Base-by-base conservation (phyloP, 2,797 vertebrate species). In the Cheirogaleus major region DNA sequence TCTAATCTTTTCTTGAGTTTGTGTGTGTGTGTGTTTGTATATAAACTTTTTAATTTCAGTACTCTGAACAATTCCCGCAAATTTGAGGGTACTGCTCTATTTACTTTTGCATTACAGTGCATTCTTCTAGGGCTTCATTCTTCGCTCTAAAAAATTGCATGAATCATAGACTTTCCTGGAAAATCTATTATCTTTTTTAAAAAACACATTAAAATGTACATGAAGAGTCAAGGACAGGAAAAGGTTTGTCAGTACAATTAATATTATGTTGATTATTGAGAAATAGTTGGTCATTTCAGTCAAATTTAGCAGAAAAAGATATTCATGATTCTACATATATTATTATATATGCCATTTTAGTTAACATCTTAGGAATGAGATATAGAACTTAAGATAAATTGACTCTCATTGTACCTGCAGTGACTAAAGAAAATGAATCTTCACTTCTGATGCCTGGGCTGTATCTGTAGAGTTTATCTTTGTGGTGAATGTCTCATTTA, bases 301-400 rank as follows among this genome's bases (percentile, higher is more conserved):
- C 43, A 94, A 93, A 92, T 94, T 89, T 82, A 70, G 45, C 43
- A 38, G 48, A 32, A 96, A 78, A 75, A 70, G 32, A 72, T 93
- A 92, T 61, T 89, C 30, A 38, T 72, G 41, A 82, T 92, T 95
- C 50, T 15, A 92, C 72, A 81, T 88, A 91, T 78, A 95, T 93
- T 92, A 84, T 88, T 91, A 80, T 82, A 95, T 96, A 96, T 93
- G 48, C 65, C 89, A 95, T 59, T 89, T 95, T 93, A 85, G 27
- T 57, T 94, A 82, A 89, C 87, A 78, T 80, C 17, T 91, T 89
- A 63, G 35, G 45, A 90, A 89, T 91, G 72, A 63, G 27, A 57
- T 63, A 35, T 15, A 80, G 45, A 95, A 72, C 41, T 75, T 45
- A 78, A 88, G 83, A 91, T 72, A 93, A 89, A 96, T 91, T n/a